Conservation (phyloP, 2,113 vertebrate genomes). For the Mystacornis crossleyi region DNA sequence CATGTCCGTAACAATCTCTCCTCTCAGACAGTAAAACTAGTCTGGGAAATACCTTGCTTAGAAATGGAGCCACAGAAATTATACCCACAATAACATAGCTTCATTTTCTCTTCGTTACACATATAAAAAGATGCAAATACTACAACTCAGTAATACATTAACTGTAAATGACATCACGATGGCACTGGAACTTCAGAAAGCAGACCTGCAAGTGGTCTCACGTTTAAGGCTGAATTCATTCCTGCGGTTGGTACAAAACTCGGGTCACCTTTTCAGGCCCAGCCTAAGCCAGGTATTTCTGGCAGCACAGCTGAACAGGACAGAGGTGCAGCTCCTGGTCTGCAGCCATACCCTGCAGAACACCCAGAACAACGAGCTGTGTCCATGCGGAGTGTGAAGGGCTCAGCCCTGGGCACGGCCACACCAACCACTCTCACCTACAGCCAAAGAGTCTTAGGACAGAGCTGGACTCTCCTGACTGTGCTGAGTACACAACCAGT, state of each 20-base stretch:
- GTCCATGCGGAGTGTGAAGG: background rate
- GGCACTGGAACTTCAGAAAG: background rate
- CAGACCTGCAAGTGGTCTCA: background rate
- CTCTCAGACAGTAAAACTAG: background rate
- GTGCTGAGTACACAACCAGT: background rate
- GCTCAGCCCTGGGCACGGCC: background rate
- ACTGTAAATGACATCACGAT: background rate
- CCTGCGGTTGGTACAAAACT: background rate
- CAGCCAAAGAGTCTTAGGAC: background rate
- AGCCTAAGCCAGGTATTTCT: background rate
- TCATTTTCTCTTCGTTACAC: background rate
- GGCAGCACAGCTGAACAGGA: background rate
- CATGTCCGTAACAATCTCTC: background rate
- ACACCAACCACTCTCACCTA: background rate
- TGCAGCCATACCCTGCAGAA: background rate
- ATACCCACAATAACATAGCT: background rate
- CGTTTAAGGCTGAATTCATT: background rate
- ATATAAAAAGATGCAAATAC: background rate
- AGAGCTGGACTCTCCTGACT: background rate
- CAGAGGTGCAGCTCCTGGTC: background rate
- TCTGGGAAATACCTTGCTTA: background rate
- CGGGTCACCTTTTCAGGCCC: background rate
- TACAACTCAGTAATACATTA: background rate
- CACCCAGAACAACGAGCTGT: background rate
- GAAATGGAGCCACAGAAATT: background rate